Evolutionary conservation across 2,888 invertebrate species (phyloP).

Genomic region (Dendrolimus pini): DNA sequence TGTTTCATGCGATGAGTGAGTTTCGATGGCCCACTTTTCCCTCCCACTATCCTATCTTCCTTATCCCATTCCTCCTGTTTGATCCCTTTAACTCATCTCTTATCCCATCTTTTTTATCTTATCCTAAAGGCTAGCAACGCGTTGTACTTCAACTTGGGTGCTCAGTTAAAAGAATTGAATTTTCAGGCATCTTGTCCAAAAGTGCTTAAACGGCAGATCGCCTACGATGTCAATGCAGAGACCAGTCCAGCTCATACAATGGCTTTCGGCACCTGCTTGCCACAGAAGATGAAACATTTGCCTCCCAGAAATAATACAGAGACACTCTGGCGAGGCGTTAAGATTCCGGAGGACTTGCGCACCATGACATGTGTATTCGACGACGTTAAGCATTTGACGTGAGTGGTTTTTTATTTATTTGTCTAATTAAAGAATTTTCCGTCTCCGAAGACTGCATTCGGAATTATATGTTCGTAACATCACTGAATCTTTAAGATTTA

Average conservation of each 20-base stretch:
- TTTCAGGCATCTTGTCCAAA: conserved; percentile 60
- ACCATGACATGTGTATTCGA: conserved; percentile 80
- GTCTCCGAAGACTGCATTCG: no score
- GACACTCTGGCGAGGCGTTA: conserved; percentile 71
- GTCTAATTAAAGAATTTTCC: no score
- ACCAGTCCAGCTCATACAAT: conserved; percentile 53
- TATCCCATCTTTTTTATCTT: no score
- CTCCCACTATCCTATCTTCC: no score
- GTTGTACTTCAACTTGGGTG: no score
- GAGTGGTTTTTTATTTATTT: conserved; percentile 14
- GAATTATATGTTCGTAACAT: no score
- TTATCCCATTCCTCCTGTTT: no score
- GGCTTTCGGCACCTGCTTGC: conserved; percentile 73
- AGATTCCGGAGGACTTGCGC: conserved; percentile 74
- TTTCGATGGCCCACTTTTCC: no score
- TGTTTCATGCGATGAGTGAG: no score
- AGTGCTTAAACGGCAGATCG: conserved; percentile 66
- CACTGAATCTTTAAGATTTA: no score
- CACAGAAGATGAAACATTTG: conserved; percentile 63
- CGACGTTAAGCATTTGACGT: conserved; percentile 78
- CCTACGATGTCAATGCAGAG: conserved; percentile 66
- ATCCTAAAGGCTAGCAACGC: no score
- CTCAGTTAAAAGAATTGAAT: neutral
- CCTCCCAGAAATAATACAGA: conserved; percentile 73
- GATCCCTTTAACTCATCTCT: no score